A percentile compares a stretch with the other conserved stretches of the same genome.
Conservation (phyloP, 2,113 vertebrate species). For the Mystacornis crossleyi region DNA sequence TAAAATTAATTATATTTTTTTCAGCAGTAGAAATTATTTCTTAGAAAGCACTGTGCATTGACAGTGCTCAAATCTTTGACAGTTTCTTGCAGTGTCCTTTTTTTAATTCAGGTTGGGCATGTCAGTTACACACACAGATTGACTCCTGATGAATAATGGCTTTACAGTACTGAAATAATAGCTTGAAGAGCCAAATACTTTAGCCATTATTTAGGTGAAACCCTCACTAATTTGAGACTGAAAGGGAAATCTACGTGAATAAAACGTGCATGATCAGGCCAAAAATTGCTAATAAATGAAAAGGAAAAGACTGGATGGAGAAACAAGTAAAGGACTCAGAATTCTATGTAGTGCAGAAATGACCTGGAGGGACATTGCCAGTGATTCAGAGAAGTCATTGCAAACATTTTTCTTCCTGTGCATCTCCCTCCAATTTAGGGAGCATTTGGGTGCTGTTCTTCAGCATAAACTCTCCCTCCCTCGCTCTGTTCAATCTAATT, state of each 20-base stretch:
- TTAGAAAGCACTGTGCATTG: neutral
- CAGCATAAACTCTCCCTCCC: neutral
- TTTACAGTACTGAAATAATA: neutral
- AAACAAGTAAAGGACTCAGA: neutral
- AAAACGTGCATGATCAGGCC: neutral
- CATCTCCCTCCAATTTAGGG: neutral
- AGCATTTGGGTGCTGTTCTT: neutral
- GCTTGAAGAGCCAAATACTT: neutral
- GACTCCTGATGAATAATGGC: neutral
- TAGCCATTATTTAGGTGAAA: neutral
- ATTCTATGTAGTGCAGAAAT: neutral
- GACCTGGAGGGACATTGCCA: neutral
- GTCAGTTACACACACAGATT: neutral
- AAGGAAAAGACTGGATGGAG: neutral
- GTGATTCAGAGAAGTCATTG: neutral
- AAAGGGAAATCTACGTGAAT: neutral
- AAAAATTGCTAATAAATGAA: neutral
- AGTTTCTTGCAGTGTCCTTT: neutral
- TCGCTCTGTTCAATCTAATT: neutral
- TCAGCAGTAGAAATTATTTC: neutral
- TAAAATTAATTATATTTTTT: conserved; percentile 24
- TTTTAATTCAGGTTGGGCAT: neutral
- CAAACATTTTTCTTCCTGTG: neutral
- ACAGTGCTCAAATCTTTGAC: neutral
- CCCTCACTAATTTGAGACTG: neutral